Conservation (phyloP, 23 tunicate genomes). For the Trididemnum nubilum region DNA sequence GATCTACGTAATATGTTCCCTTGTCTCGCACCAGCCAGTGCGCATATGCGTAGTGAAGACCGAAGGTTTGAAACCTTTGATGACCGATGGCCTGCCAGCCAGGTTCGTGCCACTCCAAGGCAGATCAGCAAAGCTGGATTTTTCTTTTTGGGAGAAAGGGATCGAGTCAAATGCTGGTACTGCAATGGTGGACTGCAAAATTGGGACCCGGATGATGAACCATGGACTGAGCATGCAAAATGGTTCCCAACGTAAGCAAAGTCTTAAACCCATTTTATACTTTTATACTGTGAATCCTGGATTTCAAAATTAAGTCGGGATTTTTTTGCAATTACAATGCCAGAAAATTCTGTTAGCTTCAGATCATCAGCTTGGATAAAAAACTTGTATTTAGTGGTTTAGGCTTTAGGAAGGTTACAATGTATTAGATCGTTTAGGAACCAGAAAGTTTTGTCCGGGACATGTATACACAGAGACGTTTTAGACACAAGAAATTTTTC, state of each 20-base stretch:
- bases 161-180: slow-evolving; percentile 67
- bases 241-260: slow-evolving; percentile 74
- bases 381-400: too few species aligned
- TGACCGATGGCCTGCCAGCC: slow-evolving; percentile 49
- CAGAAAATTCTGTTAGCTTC: too few species aligned
- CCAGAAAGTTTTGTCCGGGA: too few species aligned
- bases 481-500: too few species aligned
- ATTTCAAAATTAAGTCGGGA: too few species aligned
- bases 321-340: too few species aligned
- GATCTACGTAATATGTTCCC: slow-evolving; percentile 52
- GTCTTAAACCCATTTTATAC: background rate
- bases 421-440: too few species aligned
- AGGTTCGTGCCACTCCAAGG: slow-evolving; percentile 47
- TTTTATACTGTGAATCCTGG: too few species aligned
- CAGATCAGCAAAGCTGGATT: slow-evolving; percentile 83
- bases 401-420: too few species aligned
- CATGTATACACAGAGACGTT: too few species aligned
- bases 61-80: slow-evolving; percentile 57
- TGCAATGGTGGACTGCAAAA: slow-evolving; percentile 74
- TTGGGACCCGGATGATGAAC: slow-evolving; percentile 84
- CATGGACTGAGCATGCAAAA: slow-evolving; percentile 83
- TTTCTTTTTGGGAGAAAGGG: slow-evolving; percentile 71
- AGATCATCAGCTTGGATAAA: too few species aligned
- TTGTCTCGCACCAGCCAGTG: slow-evolving; percentile 53
- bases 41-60: slow-evolving; percentile 66